These are phyloP conservation scores for Perdita meconis DNA, from an alignment of 2,888 invertebrate genomes.

Conservation along the genomic window DNA sequence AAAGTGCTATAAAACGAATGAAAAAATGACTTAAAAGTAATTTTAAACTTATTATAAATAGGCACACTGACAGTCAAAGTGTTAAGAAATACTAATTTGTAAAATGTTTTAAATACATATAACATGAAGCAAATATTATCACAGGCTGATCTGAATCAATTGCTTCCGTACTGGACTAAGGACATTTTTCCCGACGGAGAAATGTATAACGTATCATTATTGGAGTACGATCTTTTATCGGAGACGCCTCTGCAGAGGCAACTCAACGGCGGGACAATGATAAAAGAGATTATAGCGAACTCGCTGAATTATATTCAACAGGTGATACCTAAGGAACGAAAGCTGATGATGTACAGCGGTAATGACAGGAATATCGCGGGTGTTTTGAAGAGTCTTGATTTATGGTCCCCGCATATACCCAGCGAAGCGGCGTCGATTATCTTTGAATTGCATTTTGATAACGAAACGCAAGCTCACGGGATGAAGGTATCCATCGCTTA, in stretches of 20 bases:
- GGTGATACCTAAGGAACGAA: constrained; percentile 44
- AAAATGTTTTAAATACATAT: too few species aligned
- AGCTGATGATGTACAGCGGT: constrained; percentile 77
- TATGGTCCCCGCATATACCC: constrained; percentile 77
- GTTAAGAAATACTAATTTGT: too few species aligned
- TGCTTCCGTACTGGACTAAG: constrained; percentile 86
- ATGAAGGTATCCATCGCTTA: constrained; percentile 73
- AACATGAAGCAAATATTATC: neutral
- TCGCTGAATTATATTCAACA: constrained; percentile 53
- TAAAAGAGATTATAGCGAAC: constrained; percentile 73
- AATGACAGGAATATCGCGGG: constrained; percentile 77
- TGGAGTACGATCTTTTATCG: constrained; percentile 86
- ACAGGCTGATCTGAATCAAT: constrained; percentile 78
- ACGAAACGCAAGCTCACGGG: constrained; percentile 65
- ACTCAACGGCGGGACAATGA: constrained; percentile 85
- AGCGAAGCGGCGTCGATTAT: constrained; percentile 76
- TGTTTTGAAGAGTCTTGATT: constrained; percentile 73
- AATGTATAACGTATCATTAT: constrained; percentile 85
- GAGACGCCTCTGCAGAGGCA: constrained; percentile 84
- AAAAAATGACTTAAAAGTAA: too few species aligned
- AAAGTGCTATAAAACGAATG: too few species aligned
- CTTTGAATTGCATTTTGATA: constrained; percentile 73
- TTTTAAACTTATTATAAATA: too few species aligned
- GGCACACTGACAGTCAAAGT: too few species aligned
- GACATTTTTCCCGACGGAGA: constrained; percentile 85